phyloP scores from a whole-genome alignment of 2,113 vertebrate species.

The Crotalus helleri region DNA sequence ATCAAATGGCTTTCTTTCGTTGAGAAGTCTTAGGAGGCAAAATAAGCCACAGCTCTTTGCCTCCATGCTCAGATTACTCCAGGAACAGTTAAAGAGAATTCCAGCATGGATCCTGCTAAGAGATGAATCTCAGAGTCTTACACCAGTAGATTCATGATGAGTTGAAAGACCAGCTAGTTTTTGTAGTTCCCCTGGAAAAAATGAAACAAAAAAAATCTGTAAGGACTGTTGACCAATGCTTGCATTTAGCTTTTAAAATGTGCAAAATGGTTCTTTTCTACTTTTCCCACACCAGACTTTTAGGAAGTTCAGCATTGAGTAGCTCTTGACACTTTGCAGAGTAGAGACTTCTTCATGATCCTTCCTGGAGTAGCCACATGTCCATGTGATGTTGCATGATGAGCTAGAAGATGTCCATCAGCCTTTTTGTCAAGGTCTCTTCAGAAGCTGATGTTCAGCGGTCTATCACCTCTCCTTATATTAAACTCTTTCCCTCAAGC shows the following conservation, averaged over 20 bases:
- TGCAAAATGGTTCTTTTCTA: neutral
- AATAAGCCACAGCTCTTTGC: neutral
- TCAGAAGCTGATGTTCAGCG: neutral
- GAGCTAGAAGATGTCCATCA: neutral
- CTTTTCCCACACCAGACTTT: neutral
- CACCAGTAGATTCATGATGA: neutral
- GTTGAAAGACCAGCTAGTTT: neutral
- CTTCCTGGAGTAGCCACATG: neutral
- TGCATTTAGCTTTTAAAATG: neutral
- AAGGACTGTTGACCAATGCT: neutral
- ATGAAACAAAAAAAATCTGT: neutral
- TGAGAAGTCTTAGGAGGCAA: neutral
- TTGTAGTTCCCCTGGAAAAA: neutral
- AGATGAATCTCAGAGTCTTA: neutral
- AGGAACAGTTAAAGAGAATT: neutral
- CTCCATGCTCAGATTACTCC: neutral
- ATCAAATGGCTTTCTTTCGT: neutral
- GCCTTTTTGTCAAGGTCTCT: neutral
- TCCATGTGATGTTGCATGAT: neutral
- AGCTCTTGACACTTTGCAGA: neutral
- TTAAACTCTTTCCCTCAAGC: neutral
- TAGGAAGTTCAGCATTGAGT: neutral
- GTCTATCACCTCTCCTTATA: neutral
- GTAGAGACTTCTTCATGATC: neutral
- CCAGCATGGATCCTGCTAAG: neutral